These are phyloP conservation scores for Chorisops tibialis DNA, from an alignment of 2,888 invertebrate species.

Conservation along the genomic window DNA sequence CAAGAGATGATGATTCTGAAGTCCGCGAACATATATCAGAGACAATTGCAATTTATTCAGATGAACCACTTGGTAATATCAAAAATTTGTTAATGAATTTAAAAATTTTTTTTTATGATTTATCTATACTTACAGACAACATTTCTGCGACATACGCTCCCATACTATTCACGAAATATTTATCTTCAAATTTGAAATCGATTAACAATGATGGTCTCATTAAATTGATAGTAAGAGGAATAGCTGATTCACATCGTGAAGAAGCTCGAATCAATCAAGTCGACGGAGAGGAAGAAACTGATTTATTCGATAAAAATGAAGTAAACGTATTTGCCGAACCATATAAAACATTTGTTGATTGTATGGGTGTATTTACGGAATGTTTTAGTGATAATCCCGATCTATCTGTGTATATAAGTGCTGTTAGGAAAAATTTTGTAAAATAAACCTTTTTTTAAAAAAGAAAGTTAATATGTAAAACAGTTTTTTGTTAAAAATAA, in stretches of 20 bases:
- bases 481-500: no score
- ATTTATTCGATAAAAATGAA: constrained; percentile 47
- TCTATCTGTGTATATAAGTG: not conserved
- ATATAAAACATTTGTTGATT: constrained; percentile 38
- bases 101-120: no score
- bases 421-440: no score
- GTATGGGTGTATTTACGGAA: not conserved
- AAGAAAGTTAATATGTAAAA: no score
- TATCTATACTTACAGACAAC: not conserved
- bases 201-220: not conserved
- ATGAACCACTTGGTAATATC: not conserved
- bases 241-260: not conserved
- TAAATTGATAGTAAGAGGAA: not conserved
- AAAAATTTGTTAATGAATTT: no score
- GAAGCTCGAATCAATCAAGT: not conserved
- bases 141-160: constrained; percentile 7
- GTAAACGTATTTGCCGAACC: constrained; percentile 47
- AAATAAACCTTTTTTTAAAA: no score
- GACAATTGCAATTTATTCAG: constrained; percentile 34
- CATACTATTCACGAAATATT: not conserved
- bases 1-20: constrained; percentile 45
- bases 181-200: not conserved
- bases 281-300: not conserved
- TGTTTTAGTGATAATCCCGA: not conserved
- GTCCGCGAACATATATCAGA: constrained; percentile 42